A percentile compares a stretch with the other conserved stretches of the same genome.
These are phyloP conservation scores for Heliornis fulica DNA, from an alignment of 2,113 vertebrate genomes.

Conservation along the genomic window DNA sequence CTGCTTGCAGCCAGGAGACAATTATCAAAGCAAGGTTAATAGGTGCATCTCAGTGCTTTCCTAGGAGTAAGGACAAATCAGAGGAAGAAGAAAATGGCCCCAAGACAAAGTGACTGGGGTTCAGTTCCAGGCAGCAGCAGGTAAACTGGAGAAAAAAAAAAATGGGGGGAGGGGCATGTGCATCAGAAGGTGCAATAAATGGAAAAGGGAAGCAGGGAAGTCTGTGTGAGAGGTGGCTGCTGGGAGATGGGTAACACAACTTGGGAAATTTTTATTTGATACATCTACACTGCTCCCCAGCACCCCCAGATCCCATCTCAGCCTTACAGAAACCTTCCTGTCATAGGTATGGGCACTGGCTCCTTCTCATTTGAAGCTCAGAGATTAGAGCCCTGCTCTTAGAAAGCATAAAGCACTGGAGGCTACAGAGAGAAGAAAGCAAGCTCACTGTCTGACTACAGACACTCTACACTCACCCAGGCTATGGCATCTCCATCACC, in stretches of 20 bases:
- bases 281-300: not conserved
- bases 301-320: not conserved
- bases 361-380: not conserved
- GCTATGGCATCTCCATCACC: not conserved
- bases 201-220: not conserved
- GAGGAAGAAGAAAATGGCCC: not conserved
- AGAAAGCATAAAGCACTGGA: not conserved
- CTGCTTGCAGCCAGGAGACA: not conserved
- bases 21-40: not conserved
- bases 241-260: not conserved
- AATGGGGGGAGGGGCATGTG: too few relatives aligned
- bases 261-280: not conserved
- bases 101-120: not conserved
- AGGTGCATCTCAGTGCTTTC: not conserved
- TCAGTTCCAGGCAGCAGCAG: not conserved
- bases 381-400: not conserved
- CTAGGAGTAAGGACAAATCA: not conserved
- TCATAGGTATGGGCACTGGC: not conserved
- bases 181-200: not conserved
- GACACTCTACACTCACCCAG: not conserved
- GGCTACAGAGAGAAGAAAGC: not conserved
- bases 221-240: not conserved
- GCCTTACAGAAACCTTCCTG: not conserved
- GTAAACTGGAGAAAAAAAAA: not conserved
- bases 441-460: not conserved